These are phyloP conservation scores for Bradypus variegatus DNA, from an alignment of 2,797 vertebrate species.

Conservation along the genomic window DNA sequence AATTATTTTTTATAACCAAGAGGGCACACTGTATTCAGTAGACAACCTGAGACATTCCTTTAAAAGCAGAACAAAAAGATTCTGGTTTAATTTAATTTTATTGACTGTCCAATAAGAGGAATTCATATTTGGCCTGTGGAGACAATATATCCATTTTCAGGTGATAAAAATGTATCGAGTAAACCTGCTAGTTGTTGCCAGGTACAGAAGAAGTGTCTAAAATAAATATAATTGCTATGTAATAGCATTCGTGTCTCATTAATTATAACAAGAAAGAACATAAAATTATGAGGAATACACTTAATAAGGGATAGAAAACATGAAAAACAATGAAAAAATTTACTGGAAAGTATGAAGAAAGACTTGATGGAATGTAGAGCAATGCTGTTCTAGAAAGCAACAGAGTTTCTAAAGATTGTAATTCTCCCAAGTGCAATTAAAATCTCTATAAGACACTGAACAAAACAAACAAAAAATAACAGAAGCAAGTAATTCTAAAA, in stretches of 20 bases:
- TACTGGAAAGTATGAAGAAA: not conserved
- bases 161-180: not conserved
- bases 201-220: not conserved
- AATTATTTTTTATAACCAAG: not conserved
- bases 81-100: not conserved
- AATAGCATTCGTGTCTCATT: not conserved
- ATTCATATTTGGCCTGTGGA: not conserved
- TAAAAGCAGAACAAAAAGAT: constrained; percentile 12
- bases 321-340: not conserved
- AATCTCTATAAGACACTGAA: not conserved
- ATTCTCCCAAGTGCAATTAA: not conserved
- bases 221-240: not conserved
- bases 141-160: not conserved
- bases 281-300: not conserved
- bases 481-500: not conserved
- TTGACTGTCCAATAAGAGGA: not conserved
- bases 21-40: not conserved
- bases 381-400: not conserved
- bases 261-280: not conserved
- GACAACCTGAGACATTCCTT: not conserved
- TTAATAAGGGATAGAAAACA: not conserved
- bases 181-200: not conserved
- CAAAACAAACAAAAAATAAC: not conserved
- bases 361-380: not conserved
- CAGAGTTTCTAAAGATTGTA: not conserved